These are phyloP conservation scores for Pungitius pungitius DNA, from an alignment of 2,113 vertebrate genomes.

Conservation along the genomic window DNA sequence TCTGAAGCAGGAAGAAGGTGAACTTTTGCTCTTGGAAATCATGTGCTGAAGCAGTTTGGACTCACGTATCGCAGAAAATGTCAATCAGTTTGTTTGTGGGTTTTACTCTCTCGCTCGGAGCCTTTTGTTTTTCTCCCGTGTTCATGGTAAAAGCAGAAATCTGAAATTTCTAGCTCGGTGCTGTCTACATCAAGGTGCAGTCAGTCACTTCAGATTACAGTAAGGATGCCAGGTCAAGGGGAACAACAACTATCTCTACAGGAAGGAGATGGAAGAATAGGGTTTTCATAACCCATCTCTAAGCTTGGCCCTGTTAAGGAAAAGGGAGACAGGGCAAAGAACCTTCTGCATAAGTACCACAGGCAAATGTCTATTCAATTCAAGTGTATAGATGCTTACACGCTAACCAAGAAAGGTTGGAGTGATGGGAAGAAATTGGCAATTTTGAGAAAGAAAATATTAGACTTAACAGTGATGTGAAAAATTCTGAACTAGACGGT, in stretches of 20 bases:
- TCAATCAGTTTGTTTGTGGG: slow-evolving; percentile 73
- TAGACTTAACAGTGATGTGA: slow-evolving; percentile 15
- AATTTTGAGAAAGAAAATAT: slow-evolving; percentile 28
- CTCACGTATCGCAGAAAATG: slow-evolving; percentile 71
- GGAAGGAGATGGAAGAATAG: slow-evolving; percentile 47
- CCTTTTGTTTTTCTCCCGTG: slow-evolving; percentile 64
- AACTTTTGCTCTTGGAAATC: slow-evolving; percentile 57
- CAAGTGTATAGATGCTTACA: slow-evolving; percentile 12
- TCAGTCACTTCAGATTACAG: slow-evolving; percentile 80
- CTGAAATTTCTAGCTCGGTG: slow-evolving; percentile 70
- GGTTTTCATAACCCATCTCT: slow-evolving; percentile 41
- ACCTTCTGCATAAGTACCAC: slow-evolving; percentile 19
- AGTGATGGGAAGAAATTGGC: neutral
- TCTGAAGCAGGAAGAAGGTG: slow-evolving; percentile 24
- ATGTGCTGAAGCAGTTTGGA: slow-evolving; percentile 52
- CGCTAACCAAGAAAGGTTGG: slow-evolving; percentile 4
- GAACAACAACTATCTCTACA: slow-evolving; percentile 70
- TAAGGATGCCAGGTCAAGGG: slow-evolving; percentile 78
- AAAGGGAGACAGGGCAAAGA: slow-evolving; percentile 30
- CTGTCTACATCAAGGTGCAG: slow-evolving; percentile 71
- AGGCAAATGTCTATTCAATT: slow-evolving; percentile 36
- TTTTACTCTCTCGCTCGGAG: slow-evolving; percentile 66
- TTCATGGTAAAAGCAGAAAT: slow-evolving; percentile 67
- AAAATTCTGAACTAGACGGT: slow-evolving; percentile 48
- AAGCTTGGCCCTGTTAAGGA: slow-evolving; percentile 5